Conservation (phyloP, 2,888 invertebrate species). For the Amorpha juglandis region DNA sequence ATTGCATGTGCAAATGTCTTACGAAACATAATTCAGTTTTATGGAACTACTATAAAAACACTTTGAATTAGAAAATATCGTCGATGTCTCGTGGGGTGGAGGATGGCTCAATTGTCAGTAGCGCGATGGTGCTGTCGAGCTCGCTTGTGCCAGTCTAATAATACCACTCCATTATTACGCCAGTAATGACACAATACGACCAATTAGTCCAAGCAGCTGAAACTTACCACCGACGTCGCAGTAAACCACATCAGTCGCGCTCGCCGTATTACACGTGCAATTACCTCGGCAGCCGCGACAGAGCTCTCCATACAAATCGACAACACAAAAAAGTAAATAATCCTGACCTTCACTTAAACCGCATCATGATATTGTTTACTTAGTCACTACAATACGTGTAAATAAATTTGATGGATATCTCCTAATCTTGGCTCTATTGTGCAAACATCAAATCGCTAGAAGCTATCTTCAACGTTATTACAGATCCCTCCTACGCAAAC, state of each 20-base stretch:
- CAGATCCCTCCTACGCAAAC: constrained; percentile 58
- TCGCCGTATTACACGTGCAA: constrained; percentile 61
- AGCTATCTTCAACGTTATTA: constrained; percentile 68
- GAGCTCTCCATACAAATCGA: constrained; percentile 36
- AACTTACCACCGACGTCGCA: constrained; percentile 56
- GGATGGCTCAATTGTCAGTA: constrained; percentile 40
- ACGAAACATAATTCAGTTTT: too few species aligned
- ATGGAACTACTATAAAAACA: too few species aligned
- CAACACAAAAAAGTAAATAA: constrained; percentile 12
- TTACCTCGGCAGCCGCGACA: constrained; percentile 46
- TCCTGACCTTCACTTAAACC: constrained; percentile 5
- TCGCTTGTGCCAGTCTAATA: constrained; percentile 59
- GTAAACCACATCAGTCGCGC: constrained; percentile 54
- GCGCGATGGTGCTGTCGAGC: constrained; percentile 38
- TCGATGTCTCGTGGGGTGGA: constrained; percentile 40
- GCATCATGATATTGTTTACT: constrained; percentile 9
- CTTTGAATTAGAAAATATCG: too few species aligned
- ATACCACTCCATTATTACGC: constrained; percentile 49
- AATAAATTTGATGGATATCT: constrained; percentile 35
- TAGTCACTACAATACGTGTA: constrained; percentile 11
- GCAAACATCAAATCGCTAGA: constrained; percentile 60
- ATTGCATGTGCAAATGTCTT: too few species aligned
- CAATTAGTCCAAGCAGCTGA: constrained; percentile 66
- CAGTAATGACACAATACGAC: constrained; percentile 60
- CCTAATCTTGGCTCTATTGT: constrained; percentile 50